Conservation (phyloP, 2,113 vertebrate species). For the Ctenomys sociabilis region DNA sequence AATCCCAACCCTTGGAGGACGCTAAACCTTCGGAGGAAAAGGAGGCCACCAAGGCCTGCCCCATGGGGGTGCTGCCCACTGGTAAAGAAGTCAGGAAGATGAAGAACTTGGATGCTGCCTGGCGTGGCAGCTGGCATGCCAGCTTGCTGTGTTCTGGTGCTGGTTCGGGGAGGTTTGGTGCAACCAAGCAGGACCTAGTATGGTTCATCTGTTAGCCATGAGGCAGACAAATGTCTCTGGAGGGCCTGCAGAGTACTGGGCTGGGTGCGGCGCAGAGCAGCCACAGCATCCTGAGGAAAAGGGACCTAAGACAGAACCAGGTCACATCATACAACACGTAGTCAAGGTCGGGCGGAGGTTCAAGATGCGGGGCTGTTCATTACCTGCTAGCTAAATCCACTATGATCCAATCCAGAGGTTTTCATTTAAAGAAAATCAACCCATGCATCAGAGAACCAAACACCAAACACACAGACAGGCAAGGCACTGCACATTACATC, state of each 20-base stretch:
- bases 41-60: neutral
- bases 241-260: neutral
- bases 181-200: neutral
- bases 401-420: fast-evolving
- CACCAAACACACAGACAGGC: neutral
- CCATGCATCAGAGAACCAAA: neutral
- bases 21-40: neutral
- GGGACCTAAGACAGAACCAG: fast-evolving
- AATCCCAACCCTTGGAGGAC: no score
- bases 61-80: no score
- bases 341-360: neutral
- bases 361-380: fast-evolving
- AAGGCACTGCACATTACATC: fast-evolving
- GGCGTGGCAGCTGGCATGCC: neutral
- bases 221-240: no score
- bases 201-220: no score
- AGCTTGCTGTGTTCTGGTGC: neutral
- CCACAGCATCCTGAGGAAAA: neutral
- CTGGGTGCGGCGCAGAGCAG: neutral
- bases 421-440: neutral
- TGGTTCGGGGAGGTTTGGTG: neutral
- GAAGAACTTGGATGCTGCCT: neutral
- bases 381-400: neutral
- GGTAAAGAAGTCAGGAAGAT: no score
- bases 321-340: fast-evolving